Conservation (phyloP, 2,888 invertebrate genomes). For the Trichopoda pennipes region DNA sequence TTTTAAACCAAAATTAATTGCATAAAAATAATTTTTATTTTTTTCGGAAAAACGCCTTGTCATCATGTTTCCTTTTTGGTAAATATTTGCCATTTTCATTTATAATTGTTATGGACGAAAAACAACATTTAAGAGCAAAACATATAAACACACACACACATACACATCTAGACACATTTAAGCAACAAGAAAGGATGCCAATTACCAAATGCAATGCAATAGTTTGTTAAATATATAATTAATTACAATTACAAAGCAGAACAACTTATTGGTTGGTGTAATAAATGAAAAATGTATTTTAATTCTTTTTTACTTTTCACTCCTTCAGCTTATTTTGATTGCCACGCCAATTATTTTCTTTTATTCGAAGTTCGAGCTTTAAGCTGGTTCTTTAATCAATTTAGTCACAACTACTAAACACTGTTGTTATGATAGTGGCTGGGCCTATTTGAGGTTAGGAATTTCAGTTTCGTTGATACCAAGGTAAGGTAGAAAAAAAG, state of each 20-base stretch:
- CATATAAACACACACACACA: neutral
- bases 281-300: constrained; percentile 35
- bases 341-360: too few relatives aligned
- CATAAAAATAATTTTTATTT: neutral
- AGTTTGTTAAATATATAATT: constrained; percentile 30
- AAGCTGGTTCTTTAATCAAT: too few relatives aligned
- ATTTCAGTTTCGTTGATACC: too few relatives aligned
- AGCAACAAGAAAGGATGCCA: constrained; percentile 11
- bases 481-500: too few relatives aligned
- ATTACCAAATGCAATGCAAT: constrained; percentile 48
- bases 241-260: constrained; percentile 37
- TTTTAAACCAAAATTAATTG: constrained; percentile 27
- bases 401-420: too few relatives aligned
- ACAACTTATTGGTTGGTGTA: neutral
- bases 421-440: too few relatives aligned
- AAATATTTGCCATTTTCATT: too few relatives aligned
- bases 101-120: neutral
- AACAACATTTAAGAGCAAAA: constrained; percentile 21
- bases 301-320: constrained; percentile 9
- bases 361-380: too few relatives aligned
- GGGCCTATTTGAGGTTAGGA: too few relatives aligned
- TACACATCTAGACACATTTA: neutral
- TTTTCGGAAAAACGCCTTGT: too few relatives aligned
- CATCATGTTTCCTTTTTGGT: too few relatives aligned
- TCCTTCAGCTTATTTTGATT: too few relatives aligned